Base-by-base conservation (phyloP, 2,888 invertebrate genomes). In the Operophtera brumata region DNA sequence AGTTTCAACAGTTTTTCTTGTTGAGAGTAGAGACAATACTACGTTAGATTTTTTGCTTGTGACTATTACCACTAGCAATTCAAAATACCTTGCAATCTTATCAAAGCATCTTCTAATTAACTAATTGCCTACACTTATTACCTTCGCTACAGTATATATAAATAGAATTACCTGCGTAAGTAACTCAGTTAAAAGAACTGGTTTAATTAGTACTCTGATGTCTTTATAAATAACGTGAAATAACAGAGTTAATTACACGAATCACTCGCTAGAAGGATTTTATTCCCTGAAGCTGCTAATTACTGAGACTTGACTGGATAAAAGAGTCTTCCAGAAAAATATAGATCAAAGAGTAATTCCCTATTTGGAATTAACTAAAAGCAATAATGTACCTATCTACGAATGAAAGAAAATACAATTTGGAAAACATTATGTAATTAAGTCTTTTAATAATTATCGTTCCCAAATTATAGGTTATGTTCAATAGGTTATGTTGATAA, bases 61-160 rank as follows among this genome's bases (percentile, higher is more conserved):
- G 6, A 8, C 13, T 11, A 35, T 44, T 25, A 11, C 0, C 20
- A 20, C 20, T 3, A 2, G 4, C 20, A 20, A 20, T 20, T 20
- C 20, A 20, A 3, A 20, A 20, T 20, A 20, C 20, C 4, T 3
- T 20, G 20, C 4, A 4, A 20, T 20, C 20, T 34, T 32, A 51
- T 35, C 40, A 35, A 40, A 4, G 25, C 10, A 44, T 37, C 36
- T 39, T 11, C n/a, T 42, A 50, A 55, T 51, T 51, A 51, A 34
- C 43, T 51, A 51, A 56, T 47, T 13, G 28, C 26, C 35, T 43
- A 43, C 28, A 26, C n/a, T n/a, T n/a, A n/a, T n/a, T n/a, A n/a
- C n/a, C n/a, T n/a, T n/a, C n/a, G n/a, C n/a, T n/a, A n/a, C n/a
- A n/a, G n/a, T 10, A 1, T 12, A 20, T 37, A 34, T 34, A 43